phyloP scores from a whole-genome alignment of 2,888 invertebrate genomes.

The Polietes domitor region DNA sequence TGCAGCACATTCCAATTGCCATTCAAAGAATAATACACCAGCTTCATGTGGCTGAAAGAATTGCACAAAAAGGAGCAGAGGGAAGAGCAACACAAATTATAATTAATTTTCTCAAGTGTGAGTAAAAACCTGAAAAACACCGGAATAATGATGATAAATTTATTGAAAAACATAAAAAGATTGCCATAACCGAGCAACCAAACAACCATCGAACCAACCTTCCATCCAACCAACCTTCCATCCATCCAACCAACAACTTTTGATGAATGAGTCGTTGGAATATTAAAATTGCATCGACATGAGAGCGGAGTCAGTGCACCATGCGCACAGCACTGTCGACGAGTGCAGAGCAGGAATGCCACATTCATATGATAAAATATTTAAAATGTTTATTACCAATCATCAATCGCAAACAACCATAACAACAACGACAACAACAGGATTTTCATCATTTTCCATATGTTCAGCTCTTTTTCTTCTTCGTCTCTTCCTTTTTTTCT shows the following conservation, averaged over 20 bases:
- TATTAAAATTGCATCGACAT: conserved; percentile 25
- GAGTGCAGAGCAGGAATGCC: neutral
- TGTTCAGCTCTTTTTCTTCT: neutral
- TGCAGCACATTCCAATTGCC: neutral
- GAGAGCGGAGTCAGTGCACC: neutral
- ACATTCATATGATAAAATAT: conserved; percentile 28
- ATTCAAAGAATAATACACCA: conserved; percentile 39
- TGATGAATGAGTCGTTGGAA: conserved; percentile 24
- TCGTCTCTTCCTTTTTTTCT: neutral
- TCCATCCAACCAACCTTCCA: neutral
- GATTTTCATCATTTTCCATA: conserved; percentile 9
- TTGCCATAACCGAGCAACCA: conserved; percentile 15
- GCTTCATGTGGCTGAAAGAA: conserved; percentile 51
- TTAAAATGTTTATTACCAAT: conserved; percentile 35
- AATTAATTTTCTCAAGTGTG: conserved; percentile 66
- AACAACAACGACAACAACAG: conserved; percentile 17
- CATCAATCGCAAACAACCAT: conserved; percentile 24
- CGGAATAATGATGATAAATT: conserved; percentile 59
- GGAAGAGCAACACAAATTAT: conserved; percentile 51
- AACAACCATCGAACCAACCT: neutral
- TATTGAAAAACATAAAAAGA: conserved; percentile 17
- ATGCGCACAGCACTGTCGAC: too few species aligned
- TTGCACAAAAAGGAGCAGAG: conserved; percentile 36
- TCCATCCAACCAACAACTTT: neutral
- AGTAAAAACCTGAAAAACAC: conserved; percentile 56